Evolutionary conservation across 2,888 invertebrate species (phyloP), one percentile per base, ranked within the genome.

Genomic region (Macaria notata): DNA sequence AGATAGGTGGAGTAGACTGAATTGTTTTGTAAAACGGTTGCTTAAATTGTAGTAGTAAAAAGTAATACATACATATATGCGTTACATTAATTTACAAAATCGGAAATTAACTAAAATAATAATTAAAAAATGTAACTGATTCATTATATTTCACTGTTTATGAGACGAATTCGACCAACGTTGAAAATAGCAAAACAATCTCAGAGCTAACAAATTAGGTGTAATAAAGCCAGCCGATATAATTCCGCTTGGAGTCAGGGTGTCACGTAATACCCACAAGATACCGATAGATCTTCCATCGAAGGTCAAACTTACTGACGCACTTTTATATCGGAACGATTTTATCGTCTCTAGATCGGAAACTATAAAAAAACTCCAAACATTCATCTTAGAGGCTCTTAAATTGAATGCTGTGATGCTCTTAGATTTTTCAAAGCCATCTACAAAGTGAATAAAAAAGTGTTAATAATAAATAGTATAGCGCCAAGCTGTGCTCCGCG

Each of bases 321-420:
- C 75, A 83, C 71, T 79, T 78, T 79, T 79, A 75, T 78, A 77
- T 78, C 70, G 73, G 73, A 70, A 68, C 64, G 68, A 59, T 78
- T 86, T 86, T 85, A 86, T 78, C 76, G 71, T 73, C 74, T 72
- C 71, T 71, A 72, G 68, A 81, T 85, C 77, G 79, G 77, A 81
- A 84, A 79, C 83, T 79, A 81, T 83, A 85, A 86, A 86, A 84
- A 82, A 78, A 75, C 68, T 72, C 67, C 64, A 67, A 68, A 75
- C 69, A 73, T 76, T 73, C 69, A 63, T 73, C 66, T 71, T 69
- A 73, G 64, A 60, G 70, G 71, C 70, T 71, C 67, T 74, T 73
- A 77, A 75, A 73, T 66, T 67, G 56, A 49, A 70, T 47, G 43
- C 58, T 47, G 8, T 39, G 45, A 31, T 39, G 45, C 33, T 49